phyloP scores from a whole-genome alignment of 1,140 invertebrate species.

The Helicorthomorpha holstii region DNA sequence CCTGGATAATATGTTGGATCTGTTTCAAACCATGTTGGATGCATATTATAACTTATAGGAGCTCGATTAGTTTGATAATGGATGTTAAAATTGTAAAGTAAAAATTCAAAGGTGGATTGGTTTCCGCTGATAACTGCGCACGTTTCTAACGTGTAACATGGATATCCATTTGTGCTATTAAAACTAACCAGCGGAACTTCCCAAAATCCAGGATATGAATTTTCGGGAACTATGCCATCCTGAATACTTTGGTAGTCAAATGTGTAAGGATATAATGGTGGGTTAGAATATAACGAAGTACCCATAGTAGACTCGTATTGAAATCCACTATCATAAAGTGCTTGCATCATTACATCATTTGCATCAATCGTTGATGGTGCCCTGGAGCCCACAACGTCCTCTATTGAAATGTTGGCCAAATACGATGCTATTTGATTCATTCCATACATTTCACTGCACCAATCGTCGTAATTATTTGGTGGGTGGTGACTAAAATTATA shows the following conservation, averaged over 20 bases:
- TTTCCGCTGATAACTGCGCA: slow-evolving; percentile 24
- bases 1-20: slow-evolving; percentile 13
- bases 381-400: slow-evolving; percentile 25
- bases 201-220: slow-evolving; percentile 58
- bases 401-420: slow-evolving; percentile 36
- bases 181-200: slow-evolving; percentile 43
- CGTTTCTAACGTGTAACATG: slow-evolving; percentile 42
- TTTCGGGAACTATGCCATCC: slow-evolving; percentile 48
- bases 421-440: slow-evolving; percentile 31
- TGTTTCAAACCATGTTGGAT: slow-evolving; percentile 15
- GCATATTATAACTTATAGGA: slow-evolving; percentile 6
- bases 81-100: slow-evolving; percentile 17
- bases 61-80: slow-evolving; percentile 18
- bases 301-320: slow-evolving; percentile 56
- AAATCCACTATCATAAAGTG: slow-evolving; percentile 32
- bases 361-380: slow-evolving; percentile 46
- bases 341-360: slow-evolving; percentile 36
- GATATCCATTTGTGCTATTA: slow-evolving; percentile 26
- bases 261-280: slow-evolving; percentile 67
- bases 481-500: no score
- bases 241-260: slow-evolving; percentile 44
- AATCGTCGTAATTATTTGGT: slow-evolving; percentile 23
- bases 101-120: slow-evolving; percentile 15
- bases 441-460: slow-evolving; percentile 37
- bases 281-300: slow-evolving; percentile 44